Evolutionary conservation across 2,888 invertebrate genomes (phyloP), one percentile per base, ranked within the genome.

Genomic region (Acholoe squamosa): DNA sequence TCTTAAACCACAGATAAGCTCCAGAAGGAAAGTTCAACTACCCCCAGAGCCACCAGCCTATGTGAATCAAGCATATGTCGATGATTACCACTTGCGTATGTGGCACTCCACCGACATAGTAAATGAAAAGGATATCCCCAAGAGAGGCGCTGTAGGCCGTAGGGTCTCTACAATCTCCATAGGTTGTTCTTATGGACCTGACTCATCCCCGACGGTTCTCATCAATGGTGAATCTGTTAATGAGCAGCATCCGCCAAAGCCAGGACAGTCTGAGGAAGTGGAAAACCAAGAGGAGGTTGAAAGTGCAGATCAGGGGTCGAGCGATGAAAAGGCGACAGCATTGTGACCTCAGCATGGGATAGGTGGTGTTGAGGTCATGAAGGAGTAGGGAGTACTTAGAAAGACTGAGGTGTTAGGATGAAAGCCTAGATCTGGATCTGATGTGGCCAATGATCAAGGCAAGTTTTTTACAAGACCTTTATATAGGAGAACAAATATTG

Each of bases 331-430:
- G 84, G 43, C 31, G 80, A 52, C 54, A 19, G 31, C 91, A 31
- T 52, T 91, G 90, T 90, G 90, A 90, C 76, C 54, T 88, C 34
- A 84, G 84, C 43, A 86, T 33, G 16, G 31, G 43, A 33, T 52
- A 90, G 52, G 43, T 10, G 43, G 43, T 43, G 43, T 3, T 43
- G 43, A 43, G 43, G 43, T 10, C 43, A 43, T 43, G 10, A 10
- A 43, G 43, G 43, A 43, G 43, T 43, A 43, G 10, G 43, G 10
- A 10, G 10, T 43, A 10, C 43, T 43, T 43, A 10, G 43, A 10
- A 3, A 7, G 43, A 10, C 43, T 7, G 43, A 43, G 43, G 43
- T 43, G 43, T 10, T 7, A 10, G 5, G 43, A 10, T 43, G 43
- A 3, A 43, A 10, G 43, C 43, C 43, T 43, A 7, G 3, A 43